Evolutionary conservation across 2,888 invertebrate species (phyloP).

Genomic region (Nephrotoma appendiculata): DNA sequence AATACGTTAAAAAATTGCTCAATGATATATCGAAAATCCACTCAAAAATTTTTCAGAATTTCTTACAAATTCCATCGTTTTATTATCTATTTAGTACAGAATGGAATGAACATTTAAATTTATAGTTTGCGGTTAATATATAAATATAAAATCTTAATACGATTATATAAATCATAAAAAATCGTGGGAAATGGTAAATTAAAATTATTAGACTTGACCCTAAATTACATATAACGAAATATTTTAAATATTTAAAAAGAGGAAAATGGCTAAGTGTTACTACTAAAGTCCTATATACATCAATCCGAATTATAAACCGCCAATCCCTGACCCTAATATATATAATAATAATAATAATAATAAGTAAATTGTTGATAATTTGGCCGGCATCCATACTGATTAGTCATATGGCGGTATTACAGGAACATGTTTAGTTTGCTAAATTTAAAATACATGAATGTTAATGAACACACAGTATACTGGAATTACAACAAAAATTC

Average conservation of each 20-base stretch:
- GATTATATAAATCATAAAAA: neutral
- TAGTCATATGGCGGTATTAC: neutral
- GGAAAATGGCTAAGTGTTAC: neutral
- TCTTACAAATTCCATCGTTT: neutral
- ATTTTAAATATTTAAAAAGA: neutral
- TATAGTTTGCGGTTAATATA: neutral
- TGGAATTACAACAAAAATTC: neutral
- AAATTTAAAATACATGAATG: neutral
- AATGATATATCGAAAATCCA: too few relatives aligned
- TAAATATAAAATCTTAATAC: neutral
- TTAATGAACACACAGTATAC: neutral
- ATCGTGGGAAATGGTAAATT: neutral
- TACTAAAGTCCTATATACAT: neutral
- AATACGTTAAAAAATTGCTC: too few relatives aligned
- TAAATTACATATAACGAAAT: neutral
- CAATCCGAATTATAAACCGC: neutral
- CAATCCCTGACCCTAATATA: neutral
- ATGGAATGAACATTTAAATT: neutral
- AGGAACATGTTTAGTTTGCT: neutral
- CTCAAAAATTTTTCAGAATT: neutral
- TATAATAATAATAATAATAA: neutral
- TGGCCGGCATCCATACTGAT: neutral
- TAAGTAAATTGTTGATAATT: neutral
- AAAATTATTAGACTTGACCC: neutral
- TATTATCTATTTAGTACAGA: neutral